Percentiles rank a stretch among this genome's conserved stretches.
Evolutionary conservation across 2,113 vertebrate species (phyloP).

Genomic region (Dissostichus mawsoni): DNA sequence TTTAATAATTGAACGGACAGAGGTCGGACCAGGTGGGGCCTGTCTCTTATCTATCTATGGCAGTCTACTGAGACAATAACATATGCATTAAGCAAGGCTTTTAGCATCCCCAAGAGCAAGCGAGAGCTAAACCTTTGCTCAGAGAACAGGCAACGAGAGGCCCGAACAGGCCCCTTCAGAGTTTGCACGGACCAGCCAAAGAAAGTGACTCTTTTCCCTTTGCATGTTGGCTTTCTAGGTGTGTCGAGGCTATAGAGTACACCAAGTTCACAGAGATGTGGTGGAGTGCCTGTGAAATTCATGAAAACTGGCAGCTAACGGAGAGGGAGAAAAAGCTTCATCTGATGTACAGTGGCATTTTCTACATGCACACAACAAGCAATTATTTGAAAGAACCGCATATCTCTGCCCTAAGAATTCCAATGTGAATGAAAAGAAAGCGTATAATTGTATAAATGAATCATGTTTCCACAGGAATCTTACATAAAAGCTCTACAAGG

Average conservation of each 20-base stretch:
- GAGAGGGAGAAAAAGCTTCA: background rate
- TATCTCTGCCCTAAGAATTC: background rate
- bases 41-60: slow-evolving; percentile 50
- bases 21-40: slow-evolving; percentile 56
- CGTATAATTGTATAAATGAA: background rate
- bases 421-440: slow-evolving; percentile 8
- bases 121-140: slow-evolving; percentile 60
- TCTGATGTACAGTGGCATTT: slow-evolving; percentile 41
- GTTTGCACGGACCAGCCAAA: slow-evolving; percentile 29
- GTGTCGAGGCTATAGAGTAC: slow-evolving; percentile 33
- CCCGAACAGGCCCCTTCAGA: slow-evolving; percentile 22
- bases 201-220: slow-evolving; percentile 53
- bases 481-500: background rate
- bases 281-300: slow-evolving; percentile 63
- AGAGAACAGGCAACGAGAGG: slow-evolving; percentile 51
- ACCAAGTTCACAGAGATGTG: slow-evolving; percentile 55
- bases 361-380: slow-evolving; percentile 21
- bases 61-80: slow-evolving; percentile 60
- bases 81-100: slow-evolving; percentile 77
- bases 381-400: slow-evolving; percentile 20
- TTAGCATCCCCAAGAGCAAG: slow-evolving; percentile 51
- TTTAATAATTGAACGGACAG: slow-evolving; percentile 78
- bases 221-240: slow-evolving; percentile 61
- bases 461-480: slow-evolving; percentile 3
- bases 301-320: slow-evolving; percentile 37